Evolutionary conservation across 2,888 invertebrate species (phyloP), one percentile per base, ranked within the genome.

Genomic region (Leptinotarsa juncta): DNA sequence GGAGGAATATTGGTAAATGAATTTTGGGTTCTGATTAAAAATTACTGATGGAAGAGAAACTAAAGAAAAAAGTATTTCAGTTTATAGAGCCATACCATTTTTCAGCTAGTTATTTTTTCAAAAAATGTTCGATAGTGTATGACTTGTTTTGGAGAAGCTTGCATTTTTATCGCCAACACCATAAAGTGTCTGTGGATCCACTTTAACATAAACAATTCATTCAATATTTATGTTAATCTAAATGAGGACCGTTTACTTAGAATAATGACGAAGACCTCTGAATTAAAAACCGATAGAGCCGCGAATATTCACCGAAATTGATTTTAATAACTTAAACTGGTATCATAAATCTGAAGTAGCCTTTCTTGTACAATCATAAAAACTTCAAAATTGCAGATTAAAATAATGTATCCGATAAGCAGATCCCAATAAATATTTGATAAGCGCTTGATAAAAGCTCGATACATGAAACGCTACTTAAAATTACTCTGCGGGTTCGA

Each of bases 361-460:
- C 85, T 86, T 85, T 85, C 84, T 84, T 86, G 85, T 85, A 83
- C 81, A 84, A 82, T 85, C 86, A 87, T 87, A 87, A 87, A 87
- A 84, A 85, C 87, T 85, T 87, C 87, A 87, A 86, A 86, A 84
- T 83, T 77, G 81, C 82, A 83, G 86, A 86, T 87, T 86, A 86
- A 86, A 86, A 86, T 86, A 86, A 86, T 85, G 85, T 85, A 85
- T 84, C 82, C 84, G 87, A 87, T 86, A 87, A 87, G 84, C 82
- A 85, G 86, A 87, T 87, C 84, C 85, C 86, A 87, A 87, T 87
- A 87, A 87, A 87, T 87, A 87, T 86, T 85, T 86, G 87, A 87
- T 87, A 87, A 87, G 85, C 82, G 81, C 82, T 85, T 86, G 87
- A 87, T 87, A 87, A 87, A 84, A 82, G 81, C 82, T 82, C 82